A percentile compares a stretch with the other conserved stretches of the same genome.
Conservation (phyloP, 2,797 vertebrate genomes). For the Chloroceryle amazona region DNA sequence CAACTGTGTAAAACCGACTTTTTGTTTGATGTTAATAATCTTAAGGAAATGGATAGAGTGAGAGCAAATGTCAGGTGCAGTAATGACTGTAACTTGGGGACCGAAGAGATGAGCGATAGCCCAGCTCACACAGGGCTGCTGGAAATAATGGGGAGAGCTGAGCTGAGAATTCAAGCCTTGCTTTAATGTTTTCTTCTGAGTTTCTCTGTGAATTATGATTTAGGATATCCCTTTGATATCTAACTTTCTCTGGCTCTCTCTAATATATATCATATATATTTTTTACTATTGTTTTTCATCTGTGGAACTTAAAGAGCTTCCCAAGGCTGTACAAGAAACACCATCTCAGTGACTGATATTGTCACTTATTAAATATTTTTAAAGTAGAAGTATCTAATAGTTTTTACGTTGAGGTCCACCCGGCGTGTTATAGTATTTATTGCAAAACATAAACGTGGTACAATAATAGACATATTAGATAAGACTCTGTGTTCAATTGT, state of each 20-base stretch:
- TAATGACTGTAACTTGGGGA: conserved; percentile 58
- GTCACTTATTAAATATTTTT: neutral
- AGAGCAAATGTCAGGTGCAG: conserved; percentile 61
- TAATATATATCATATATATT: neutral
- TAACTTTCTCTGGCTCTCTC: neutral
- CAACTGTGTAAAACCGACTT: conserved; percentile 39
- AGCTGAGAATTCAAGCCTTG: neutral
- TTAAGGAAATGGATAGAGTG: conserved; percentile 60
- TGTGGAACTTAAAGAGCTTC: neutral
- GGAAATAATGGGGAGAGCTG: conserved; percentile 29
- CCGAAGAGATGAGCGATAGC: neutral
- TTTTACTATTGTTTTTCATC: neutral
- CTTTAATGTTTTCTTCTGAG: neutral
- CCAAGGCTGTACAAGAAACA: neutral
- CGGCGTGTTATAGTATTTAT: neutral
- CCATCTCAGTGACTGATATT: neutral
- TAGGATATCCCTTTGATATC: neutral
- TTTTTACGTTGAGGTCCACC: neutral
- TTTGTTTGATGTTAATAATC: conserved; percentile 70
- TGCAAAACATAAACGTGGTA: neutral
- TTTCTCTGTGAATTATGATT: neutral
- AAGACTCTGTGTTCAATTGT: neutral
- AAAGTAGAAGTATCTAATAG: neutral
- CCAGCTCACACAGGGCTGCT: neutral
- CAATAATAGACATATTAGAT: neutral